Percentiles rank a stretch among this genome's conserved stretches.
Conservation (phyloP, 2,888 invertebrate genomes). For the Dromius quadrimaculatus region DNA sequence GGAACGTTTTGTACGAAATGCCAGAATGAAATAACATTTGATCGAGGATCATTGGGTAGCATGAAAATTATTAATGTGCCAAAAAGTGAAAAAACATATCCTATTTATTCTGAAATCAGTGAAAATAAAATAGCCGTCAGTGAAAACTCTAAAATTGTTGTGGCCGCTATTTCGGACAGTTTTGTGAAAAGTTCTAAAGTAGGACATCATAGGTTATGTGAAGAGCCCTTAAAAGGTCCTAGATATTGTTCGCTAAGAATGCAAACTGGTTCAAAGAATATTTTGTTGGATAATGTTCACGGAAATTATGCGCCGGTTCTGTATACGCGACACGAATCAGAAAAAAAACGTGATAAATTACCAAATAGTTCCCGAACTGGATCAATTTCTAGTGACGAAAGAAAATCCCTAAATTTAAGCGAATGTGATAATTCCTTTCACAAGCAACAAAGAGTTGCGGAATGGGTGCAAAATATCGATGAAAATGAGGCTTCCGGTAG, state of each 20-base stretch:
- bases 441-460: slow-evolving; percentile 71
- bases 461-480: slow-evolving; percentile 80
- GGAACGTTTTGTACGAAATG: slow-evolving; percentile 73
- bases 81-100: slow-evolving; percentile 52
- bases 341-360: slow-evolving; percentile 53
- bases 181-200: slow-evolving; percentile 62
- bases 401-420: slow-evolving; percentile 52
- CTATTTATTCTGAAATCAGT: slow-evolving; percentile 24
- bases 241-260: slow-evolving; percentile 82
- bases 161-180: slow-evolving; percentile 22
- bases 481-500: slow-evolving; percentile 69
- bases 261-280: slow-evolving; percentile 84
- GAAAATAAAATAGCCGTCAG: slow-evolving; percentile 41
- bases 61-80: slow-evolving; percentile 59
- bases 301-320: slow-evolving; percentile 75
- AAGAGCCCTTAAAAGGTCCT: slow-evolving; percentile 70
- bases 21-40: slow-evolving; percentile 69
- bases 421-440: slow-evolving; percentile 58
- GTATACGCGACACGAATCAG: slow-evolving; percentile 70
- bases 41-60: slow-evolving; percentile 51
- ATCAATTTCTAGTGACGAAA: slow-evolving; percentile 57
- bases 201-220: slow-evolving; percentile 74
- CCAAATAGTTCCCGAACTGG: slow-evolving; percentile 53
- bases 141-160: slow-evolving; percentile 44
- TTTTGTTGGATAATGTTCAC: slow-evolving; percentile 82